Percentiles rank a stretch among this genome's conserved stretches.
phyloP scores from a whole-genome alignment of 2,113 vertebrate genomes.

The Poeciliopsis prolifica region DNA sequence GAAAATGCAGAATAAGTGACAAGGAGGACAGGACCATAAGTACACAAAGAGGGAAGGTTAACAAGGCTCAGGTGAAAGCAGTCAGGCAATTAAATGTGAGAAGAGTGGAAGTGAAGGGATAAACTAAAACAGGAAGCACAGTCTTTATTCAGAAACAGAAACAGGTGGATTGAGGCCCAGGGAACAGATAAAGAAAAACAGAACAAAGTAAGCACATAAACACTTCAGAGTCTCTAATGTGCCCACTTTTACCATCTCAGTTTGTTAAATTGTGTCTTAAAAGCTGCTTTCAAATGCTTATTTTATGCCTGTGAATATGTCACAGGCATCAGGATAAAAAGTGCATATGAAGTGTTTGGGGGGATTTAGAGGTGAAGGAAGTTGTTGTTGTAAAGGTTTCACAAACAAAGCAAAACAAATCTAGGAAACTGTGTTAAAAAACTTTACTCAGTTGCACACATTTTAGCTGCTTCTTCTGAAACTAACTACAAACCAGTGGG shows the following conservation, averaged over 20 bases:
- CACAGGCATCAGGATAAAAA: not conserved
- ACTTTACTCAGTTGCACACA: not conserved
- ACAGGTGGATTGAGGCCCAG: not conserved
- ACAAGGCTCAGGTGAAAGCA: slow-evolving; percentile 1
- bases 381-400: not conserved
- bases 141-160: not conserved
- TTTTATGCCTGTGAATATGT: not conserved
- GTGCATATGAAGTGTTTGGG: not conserved
- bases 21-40: not conserved
- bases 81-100: not conserved
- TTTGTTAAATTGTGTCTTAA: not conserved
- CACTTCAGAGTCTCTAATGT: too few relatives aligned
- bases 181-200: not conserved
- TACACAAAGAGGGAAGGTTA: not conserved
- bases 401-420: not conserved
- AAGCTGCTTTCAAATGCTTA: not conserved
- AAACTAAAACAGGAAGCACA: not conserved
- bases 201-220: too few relatives aligned
- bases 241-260: too few relatives aligned
- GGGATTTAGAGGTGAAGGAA: not conserved
- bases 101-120: not conserved
- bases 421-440: not conserved
- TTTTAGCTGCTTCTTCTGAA: not conserved
- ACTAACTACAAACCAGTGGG: not conserved
- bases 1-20: not conserved